A percentile compares a stretch with the other conserved stretches of the same genome.
phyloP scores from a whole-genome alignment of 2,113 vertebrate genomes.

The Ammodytes dubius region DNA sequence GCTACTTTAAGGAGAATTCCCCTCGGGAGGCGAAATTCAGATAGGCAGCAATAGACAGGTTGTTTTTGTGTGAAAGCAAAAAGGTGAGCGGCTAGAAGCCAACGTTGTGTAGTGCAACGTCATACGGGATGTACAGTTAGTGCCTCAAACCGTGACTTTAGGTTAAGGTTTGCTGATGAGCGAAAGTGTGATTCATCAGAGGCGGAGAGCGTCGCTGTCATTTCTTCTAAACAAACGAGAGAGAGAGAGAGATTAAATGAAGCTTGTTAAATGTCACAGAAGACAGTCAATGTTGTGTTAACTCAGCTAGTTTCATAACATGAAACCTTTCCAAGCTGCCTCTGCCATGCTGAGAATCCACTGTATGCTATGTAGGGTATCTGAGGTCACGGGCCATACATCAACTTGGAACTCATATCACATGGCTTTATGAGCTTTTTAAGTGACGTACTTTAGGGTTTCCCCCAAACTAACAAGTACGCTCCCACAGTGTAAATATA shows the following conservation, averaged over 20 bases:
- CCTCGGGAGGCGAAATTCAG: slow-evolving; percentile 64
- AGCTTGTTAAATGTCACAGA: slow-evolving; percentile 63
- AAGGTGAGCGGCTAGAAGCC: slow-evolving; percentile 63
- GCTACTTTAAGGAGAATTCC: slow-evolving; percentile 67
- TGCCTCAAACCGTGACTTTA: slow-evolving; percentile 10
- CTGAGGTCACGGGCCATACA: neutral
- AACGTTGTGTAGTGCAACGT: slow-evolving; percentile 6
- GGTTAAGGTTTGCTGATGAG: slow-evolving; percentile 40
- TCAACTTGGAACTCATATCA: neutral
- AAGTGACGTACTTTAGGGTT: neutral
- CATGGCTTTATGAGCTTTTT: neutral
- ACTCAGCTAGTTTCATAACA: slow-evolving; percentile 50
- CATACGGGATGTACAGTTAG: slow-evolving; percentile 33
- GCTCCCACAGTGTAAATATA: slow-evolving; percentile 5
- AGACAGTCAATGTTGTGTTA: slow-evolving; percentile 41
- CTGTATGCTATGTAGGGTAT: slow-evolving; percentile 18
- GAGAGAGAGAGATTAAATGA: slow-evolving; percentile 53
- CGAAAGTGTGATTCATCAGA: slow-evolving; percentile 59
- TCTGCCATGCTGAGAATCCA: neutral
- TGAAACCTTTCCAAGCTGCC: slow-evolving; percentile 33
- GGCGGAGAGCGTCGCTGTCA: slow-evolving; percentile 32
- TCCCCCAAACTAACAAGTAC: neutral
- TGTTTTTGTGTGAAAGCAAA: slow-evolving; percentile 67
- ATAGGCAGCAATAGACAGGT: slow-evolving; percentile 76
- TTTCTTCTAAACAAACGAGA: slow-evolving; percentile 56